A percentile compares a stretch with the other conserved stretches of the same genome.
phyloP scores from a whole-genome alignment of 2,113 vertebrate species.

The Onychorhynchus coronatus region DNA sequence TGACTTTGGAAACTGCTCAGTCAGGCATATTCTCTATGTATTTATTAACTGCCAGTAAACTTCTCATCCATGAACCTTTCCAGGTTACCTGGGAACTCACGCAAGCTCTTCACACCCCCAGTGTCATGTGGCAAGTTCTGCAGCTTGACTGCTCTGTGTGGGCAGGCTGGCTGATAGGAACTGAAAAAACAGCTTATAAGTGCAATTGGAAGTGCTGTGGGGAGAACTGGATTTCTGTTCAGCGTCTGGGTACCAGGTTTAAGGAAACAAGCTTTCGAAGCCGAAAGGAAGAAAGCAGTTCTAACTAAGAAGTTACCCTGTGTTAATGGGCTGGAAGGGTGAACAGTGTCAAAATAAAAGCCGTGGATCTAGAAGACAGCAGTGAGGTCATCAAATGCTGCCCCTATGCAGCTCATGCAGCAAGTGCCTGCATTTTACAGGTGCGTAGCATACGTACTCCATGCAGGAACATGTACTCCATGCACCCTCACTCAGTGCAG shows the following conservation, averaged over 20 bases:
- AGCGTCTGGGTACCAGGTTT: not conserved
- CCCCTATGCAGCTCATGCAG: not conserved
- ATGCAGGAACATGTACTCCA: not conserved
- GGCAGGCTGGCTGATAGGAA: not conserved
- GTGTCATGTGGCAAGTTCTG: not conserved
- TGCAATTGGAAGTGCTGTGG: not conserved
- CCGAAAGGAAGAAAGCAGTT: not conserved
- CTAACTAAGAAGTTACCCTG: not conserved
- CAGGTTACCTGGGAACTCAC: not conserved
- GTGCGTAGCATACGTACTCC: not conserved
- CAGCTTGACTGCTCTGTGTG: not conserved
- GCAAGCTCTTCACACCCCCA: not conserved
- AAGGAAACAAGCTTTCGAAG: not conserved
- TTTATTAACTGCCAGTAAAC: not conserved
- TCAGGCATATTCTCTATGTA: not conserved
- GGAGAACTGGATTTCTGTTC: not conserved
- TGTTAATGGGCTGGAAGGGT: not conserved
- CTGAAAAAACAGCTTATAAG: not conserved
- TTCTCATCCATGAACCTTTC: not conserved
- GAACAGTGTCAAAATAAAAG: not conserved
- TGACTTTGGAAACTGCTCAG: not conserved
- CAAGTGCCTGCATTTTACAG: not conserved
- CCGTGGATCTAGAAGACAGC: not conserved
- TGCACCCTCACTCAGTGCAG: not conserved
- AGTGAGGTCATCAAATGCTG: not conserved